Evolutionary conservation across 2,888 invertebrate species (phyloP).

Genomic region (Folsomia manolachei): DNA sequence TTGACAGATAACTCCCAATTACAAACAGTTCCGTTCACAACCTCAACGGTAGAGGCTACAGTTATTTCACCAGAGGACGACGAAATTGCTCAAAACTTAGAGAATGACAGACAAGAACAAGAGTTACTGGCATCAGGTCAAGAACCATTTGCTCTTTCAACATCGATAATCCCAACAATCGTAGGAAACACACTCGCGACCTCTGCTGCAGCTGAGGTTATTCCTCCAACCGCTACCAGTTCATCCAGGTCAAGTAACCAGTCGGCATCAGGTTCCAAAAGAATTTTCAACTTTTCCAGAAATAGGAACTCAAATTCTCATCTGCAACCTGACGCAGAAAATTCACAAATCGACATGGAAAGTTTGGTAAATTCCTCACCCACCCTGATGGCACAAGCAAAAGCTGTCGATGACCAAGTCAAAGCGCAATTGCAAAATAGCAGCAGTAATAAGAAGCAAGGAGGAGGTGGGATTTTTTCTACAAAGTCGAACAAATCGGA

Average conservation of each 20-base stretch:
- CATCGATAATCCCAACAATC: too few relatives aligned
- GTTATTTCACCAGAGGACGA: constrained; percentile 23
- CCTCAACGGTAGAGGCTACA: not conserved
- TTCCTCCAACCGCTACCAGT: not conserved
- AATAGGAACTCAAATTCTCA: not conserved
- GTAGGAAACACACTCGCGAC: not conserved
- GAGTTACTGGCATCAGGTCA: constrained; percentile 16
- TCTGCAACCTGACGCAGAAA: not conserved
- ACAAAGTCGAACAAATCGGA: not conserved
- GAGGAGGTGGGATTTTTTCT: not conserved
- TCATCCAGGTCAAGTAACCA: not conserved
- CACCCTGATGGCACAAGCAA: not conserved
- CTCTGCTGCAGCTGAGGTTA: not conserved
- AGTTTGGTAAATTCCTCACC: not conserved
- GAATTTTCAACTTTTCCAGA: not conserved
- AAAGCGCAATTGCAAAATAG: constrained; percentile 2
- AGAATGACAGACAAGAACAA: constrained; percentile 44
- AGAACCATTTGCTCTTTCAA: not conserved
- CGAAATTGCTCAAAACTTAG: constrained; percentile 47
- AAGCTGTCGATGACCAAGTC: constrained; percentile 2
- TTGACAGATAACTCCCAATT: not conserved
- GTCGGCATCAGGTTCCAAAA: not conserved
- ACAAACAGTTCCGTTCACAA: not conserved
- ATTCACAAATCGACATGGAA: not conserved
- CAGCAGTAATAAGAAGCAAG: not conserved